phyloP scores from a whole-genome alignment of 2,797 vertebrate species.

The Acridotheres tristis region DNA sequence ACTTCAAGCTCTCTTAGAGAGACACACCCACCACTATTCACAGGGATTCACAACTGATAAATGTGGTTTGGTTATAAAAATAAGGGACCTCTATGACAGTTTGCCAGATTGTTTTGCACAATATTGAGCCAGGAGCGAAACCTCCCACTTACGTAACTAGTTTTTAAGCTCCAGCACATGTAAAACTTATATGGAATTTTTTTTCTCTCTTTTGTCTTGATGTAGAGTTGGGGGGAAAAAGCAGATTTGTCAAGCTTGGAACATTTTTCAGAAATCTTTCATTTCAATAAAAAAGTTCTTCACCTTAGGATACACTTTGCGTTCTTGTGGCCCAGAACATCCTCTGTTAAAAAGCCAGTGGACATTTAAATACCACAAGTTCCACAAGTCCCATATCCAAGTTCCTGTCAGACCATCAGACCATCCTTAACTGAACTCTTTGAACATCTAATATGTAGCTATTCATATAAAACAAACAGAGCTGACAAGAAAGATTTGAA shows the following conservation, averaged over 20 bases:
- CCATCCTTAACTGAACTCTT: background rate
- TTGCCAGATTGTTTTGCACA: background rate
- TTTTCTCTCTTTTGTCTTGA: background rate
- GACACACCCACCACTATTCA: background rate
- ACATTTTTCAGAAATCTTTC: background rate
- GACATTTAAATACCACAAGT: background rate
- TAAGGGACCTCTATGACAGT: background rate
- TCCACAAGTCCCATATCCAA: background rate
- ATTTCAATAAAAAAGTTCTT: background rate
- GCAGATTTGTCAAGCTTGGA: background rate
- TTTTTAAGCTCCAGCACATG: background rate
- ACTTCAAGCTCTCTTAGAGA: background rate
- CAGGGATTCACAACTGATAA: background rate
- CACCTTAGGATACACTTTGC: background rate
- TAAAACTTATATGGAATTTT: background rate
- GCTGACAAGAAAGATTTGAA: background rate
- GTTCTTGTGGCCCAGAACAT: background rate
- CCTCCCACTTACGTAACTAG: background rate
- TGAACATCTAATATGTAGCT: background rate
- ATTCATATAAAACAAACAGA: background rate
- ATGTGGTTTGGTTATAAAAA: background rate
- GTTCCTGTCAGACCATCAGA: background rate
- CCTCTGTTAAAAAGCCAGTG: background rate
- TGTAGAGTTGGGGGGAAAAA: fast-evolving
- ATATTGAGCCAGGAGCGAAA: fast-evolving